Base-by-base conservation (phyloP, 2,797 vertebrate genomes). In the Tangara arthus region DNA sequence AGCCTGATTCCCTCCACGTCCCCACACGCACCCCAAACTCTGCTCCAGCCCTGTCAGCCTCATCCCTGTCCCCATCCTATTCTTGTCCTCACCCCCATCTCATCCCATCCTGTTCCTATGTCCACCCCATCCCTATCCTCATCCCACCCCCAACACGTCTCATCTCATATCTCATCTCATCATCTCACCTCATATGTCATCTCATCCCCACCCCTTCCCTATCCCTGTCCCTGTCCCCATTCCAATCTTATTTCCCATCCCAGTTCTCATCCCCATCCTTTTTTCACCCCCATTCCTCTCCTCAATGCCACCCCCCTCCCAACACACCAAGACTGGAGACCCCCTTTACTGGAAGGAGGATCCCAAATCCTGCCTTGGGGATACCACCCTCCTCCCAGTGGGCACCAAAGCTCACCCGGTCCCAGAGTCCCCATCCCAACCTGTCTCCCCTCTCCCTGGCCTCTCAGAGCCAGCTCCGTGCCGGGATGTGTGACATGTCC, bases 381-480 rank as follows among this genome's bases (percentile, higher is more conserved):
- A 23, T n/a, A 21, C 26, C 59, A 12, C 57, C 39, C 52, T 30
- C 9, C 55, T 37, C 32, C 32, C 41, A 32, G 17, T 3, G 13
- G 60, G 10, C 1, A 2, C 6, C 68, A 46, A 76, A 46, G 47
- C 37, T 61, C 81, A 32, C 32, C 20, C 69, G 70, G 24, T 12
- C 35, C 50, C 71, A 50, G 0, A 2, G 2, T 35, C 12, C 50
- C 34, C n/a, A n/a, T 35, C 78, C 61, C 84, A 68, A 15, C 5
- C 6, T 3, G 0, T 37, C 12, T 60, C 2, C 27, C 28, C 16
- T 2, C 1, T 32, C 22, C 28, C 56, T 3, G n/a, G 50, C 11
- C 35, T 44, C 75, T 42, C 13, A 1, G 64, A 53, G 30, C n/a
- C 3, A 2, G 53, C 32, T 63, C 63, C 6, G 14, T 10, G 50